Evolutionary conservation across 2,888 invertebrate species (phyloP), one percentile per base, ranked within the genome.

Genomic region (Callimorpha dominula): DNA sequence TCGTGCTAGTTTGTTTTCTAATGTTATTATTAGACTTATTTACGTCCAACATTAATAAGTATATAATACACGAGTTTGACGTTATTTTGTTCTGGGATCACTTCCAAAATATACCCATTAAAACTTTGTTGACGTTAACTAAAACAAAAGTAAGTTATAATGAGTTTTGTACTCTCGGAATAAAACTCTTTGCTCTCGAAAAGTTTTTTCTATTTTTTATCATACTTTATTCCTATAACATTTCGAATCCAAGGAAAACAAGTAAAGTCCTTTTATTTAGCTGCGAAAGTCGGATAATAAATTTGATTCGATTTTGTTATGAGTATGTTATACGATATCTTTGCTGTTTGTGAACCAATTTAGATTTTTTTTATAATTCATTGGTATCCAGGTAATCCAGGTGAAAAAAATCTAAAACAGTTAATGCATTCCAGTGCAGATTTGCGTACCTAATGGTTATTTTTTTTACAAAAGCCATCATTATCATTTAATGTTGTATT

Each of bases 121-220:
- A 82, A 87, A 87, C 76, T 88, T 86, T 78, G 78, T 76, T 80
- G 75, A 77, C 75, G 80, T 80, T 81, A 81, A 81, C 79, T 73
- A 85, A 85, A 86, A 87, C 85, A 85, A 85, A 85, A 81, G 81
- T 74, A 77, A 83, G 78, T 83, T 86, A 80, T 85, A 85, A 85
- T 80, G 87, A 83, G 83, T 85, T 86, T 86, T 76, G 74, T 74
- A 79, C 81, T 81, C 78, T 71, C n/a, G 71, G 70, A 43, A 62
- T 69, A 70, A 67, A 75, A 83, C 73, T 78, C 80, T 85, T 81
- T 78, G 79, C 81, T 82, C 72, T 78, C 76, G 65, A 78, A 75
- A 85, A 85, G 82, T 85, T 78, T 70, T 49, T 67, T 75, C 75
- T 71, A 54, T 73, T 73, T 68, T 81, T 83, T 81, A 78, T 77